A percentile compares a stretch with the other conserved stretches of the same genome.
These are phyloP conservation scores for Dromius quadrimaculatus DNA, from an alignment of 2,888 invertebrate genomes.

Conservation along the genomic window DNA sequence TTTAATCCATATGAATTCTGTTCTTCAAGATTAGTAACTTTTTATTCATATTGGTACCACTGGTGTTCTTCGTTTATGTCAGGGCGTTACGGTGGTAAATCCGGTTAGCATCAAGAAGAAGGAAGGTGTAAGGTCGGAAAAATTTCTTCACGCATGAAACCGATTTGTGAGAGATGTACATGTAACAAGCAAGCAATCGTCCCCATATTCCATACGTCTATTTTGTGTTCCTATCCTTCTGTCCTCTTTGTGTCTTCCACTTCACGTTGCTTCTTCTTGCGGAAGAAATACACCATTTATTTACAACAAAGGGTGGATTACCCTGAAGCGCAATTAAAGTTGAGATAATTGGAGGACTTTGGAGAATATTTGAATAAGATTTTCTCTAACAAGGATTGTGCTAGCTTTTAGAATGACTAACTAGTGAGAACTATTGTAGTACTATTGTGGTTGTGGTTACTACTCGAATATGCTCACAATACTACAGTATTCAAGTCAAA, in stretches of 20 bases:
- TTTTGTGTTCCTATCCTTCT: slow-evolving; percentile 6
- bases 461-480: too few relatives aligned
- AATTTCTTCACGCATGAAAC: slow-evolving; percentile 35
- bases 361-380: background rate
- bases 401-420: background rate
- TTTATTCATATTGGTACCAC: background rate
- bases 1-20: background rate
- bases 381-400: background rate
- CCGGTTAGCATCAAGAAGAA: slow-evolving; percentile 30
- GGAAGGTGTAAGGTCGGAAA: slow-evolving; percentile 43
- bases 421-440: slow-evolving; percentile 5
- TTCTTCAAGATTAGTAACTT: background rate
- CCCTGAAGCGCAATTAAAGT: background rate
- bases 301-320: slow-evolving; percentile 19
- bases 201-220: too few relatives aligned
- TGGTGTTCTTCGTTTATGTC: background rate
- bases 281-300: slow-evolving; percentile 37
- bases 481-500: too few relatives aligned
- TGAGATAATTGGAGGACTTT: background rate
- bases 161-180: slow-evolving; percentile 25
- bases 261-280: slow-evolving; percentile 24
- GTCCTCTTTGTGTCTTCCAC: background rate
- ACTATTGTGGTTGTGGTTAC: too few relatives aligned
- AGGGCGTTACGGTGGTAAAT: slow-evolving; percentile 39
- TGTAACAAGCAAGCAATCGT: background rate